These are phyloP conservation scores for Sebastes minor DNA, from an alignment of 2,797 vertebrate species.

Conservation along the genomic window DNA sequence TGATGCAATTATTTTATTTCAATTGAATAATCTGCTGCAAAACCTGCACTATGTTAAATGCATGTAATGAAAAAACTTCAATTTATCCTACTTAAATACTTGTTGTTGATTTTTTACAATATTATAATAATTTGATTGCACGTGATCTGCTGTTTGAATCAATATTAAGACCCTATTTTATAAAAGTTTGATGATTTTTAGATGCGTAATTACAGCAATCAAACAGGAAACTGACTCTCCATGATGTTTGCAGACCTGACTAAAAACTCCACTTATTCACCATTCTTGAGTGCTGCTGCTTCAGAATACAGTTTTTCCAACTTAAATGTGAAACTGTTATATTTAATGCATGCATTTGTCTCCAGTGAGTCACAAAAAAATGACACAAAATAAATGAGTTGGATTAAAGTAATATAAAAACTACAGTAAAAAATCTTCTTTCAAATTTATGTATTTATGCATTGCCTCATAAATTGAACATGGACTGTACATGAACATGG, in stretches of 20 bases:
- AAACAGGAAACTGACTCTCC: slow-evolving; percentile 43
- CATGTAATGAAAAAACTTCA: neutral
- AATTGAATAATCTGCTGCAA: neutral
- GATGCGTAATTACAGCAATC: neutral
- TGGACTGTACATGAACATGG: neutral
- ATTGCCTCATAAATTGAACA: slow-evolving; percentile 29
- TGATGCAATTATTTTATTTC: too few relatives aligned
- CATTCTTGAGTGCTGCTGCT: neutral
- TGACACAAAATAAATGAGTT: neutral
- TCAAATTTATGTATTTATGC: neutral
- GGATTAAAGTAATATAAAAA: neutral
- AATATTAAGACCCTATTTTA: neutral
- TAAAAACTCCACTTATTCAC: neutral
- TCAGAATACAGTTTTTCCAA: neutral
- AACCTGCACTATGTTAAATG: neutral
- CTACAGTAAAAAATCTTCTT: neutral
- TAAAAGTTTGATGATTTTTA: neutral
- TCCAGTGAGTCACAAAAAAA: slow-evolving; percentile 16
- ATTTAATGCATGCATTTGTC: neutral
- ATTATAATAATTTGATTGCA: neutral
- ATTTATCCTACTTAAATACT: neutral
- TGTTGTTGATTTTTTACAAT: neutral
- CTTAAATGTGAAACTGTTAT: neutral
- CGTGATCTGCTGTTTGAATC: neutral
- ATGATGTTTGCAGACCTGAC: slow-evolving; percentile 20